Evolutionary conservation across 2,888 invertebrate genomes (phyloP).

Genomic region (Ornithoptera priamus): DNA sequence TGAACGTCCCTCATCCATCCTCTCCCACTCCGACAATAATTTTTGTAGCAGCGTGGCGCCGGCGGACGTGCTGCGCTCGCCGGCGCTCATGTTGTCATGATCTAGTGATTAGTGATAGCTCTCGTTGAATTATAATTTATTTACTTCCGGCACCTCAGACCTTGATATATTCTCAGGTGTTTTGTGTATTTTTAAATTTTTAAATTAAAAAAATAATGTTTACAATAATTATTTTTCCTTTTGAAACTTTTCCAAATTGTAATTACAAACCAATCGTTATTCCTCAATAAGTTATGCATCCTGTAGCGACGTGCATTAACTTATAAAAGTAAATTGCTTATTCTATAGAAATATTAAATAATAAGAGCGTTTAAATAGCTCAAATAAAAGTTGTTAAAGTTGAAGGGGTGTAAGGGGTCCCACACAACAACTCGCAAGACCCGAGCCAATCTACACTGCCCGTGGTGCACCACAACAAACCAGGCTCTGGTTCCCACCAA

Average conservation of each 20-base stretch:
- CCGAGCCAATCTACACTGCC: too few species aligned
- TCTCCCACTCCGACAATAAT: constrained; percentile 60
- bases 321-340: too few species aligned
- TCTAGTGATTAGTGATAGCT: constrained; percentile 39
- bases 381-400: too few species aligned
- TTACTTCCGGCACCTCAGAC: constrained; percentile 45
- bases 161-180: constrained; percentile 52
- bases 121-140: constrained; percentile 38
- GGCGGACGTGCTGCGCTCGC: constrained; percentile 27
- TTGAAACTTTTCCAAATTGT: background rate
- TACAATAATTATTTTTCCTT: constrained; percentile 30
- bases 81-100: constrained; percentile 40
- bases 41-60: constrained; percentile 49
- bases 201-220: constrained; percentile 50
- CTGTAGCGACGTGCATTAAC: too few species aligned
- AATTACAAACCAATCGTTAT: background rate
- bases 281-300: too few species aligned
- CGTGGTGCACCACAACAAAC: too few species aligned
- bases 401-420: too few species aligned
- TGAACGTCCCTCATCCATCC: constrained; percentile 28
- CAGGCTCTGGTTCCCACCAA: too few species aligned
- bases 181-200: constrained; percentile 62
- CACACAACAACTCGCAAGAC: too few species aligned
- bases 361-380: too few species aligned
- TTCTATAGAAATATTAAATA: too few species aligned